These are phyloP conservation scores for Apodemia mormo DNA, from an alignment of 2,888 invertebrate species.

Conservation along the genomic window DNA sequence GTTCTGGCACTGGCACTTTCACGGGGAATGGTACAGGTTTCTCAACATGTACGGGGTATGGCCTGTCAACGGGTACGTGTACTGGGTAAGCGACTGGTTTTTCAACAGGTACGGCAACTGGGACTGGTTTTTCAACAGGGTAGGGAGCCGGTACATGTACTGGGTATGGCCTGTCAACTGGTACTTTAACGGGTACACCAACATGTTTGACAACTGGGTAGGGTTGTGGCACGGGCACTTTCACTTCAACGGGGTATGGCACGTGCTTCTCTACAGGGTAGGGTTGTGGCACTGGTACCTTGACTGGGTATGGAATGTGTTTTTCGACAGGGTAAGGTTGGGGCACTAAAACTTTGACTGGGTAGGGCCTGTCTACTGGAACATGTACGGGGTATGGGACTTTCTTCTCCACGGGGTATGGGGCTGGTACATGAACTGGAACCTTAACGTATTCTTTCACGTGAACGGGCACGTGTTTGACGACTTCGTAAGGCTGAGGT, in stretches of 20 bases:
- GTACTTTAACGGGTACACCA: constrained; percentile 85
- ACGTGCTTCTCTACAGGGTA: constrained; percentile 90
- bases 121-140: constrained; percentile 83
- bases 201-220: constrained; percentile 86
- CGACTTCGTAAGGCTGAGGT: constrained; percentile 87
- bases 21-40: constrained; percentile 78
- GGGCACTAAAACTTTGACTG: constrained; percentile 89
- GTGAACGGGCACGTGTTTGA: constrained; percentile 85
- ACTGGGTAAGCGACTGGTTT: constrained; percentile 84
- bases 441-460: constrained; percentile 91
- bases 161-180: constrained; percentile 86
- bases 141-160: constrained; percentile 84
- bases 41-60: constrained; percentile 79
- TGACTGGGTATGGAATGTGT: constrained; percentile 87
- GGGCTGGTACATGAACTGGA: constrained; percentile 88
- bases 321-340: constrained; percentile 92
- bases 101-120: constrained; percentile 83
- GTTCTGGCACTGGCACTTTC: constrained; percentile 81
- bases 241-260: constrained; percentile 87
- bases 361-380: constrained; percentile 88
- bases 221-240: constrained; percentile 88
- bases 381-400: constrained; percentile 87
- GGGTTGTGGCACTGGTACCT: constrained; percentile 88
- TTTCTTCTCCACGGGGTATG: constrained; percentile 90
- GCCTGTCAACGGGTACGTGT: constrained; percentile 83